phyloP scores from a whole-genome alignment of 2,113 vertebrate genomes.

The Desmodus rotundus region DNA sequence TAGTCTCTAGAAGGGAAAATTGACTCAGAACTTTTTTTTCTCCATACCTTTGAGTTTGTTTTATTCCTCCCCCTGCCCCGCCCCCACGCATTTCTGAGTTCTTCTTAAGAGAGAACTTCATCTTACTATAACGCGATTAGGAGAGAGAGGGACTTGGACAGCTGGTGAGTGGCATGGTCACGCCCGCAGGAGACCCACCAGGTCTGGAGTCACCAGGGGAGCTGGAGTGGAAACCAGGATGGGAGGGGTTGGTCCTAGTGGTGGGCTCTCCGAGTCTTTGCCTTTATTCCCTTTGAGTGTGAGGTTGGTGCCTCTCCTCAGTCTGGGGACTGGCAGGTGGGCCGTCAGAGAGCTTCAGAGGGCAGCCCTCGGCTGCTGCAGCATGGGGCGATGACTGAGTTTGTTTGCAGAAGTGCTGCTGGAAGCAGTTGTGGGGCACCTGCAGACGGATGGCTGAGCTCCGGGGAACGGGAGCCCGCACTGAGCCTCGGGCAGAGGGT shows the following conservation, averaged over 20 bases:
- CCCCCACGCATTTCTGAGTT: not conserved
- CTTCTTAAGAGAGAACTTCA: not conserved
- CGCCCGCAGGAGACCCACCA: not conserved
- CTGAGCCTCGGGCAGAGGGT: not conserved
- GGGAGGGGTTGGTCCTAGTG: not conserved
- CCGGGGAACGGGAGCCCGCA: not conserved
- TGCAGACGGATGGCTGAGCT: not conserved
- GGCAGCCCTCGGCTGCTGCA: not conserved
- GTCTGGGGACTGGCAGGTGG: not conserved
- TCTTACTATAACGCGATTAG: not conserved
- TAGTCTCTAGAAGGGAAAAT: not conserved
- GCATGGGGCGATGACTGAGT: not conserved
- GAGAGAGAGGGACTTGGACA: not conserved
- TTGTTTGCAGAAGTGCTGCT: not conserved
- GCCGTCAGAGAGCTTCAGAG: not conserved
- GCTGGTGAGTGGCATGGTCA: not conserved
- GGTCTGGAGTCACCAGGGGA: not conserved
- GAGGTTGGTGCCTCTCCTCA: not conserved
- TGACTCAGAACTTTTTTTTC: not conserved
- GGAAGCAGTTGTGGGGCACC: not conserved
- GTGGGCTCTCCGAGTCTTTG: not conserved
- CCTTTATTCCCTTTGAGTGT: not conserved
- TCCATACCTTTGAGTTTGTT: not conserved
- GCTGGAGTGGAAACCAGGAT: not conserved
- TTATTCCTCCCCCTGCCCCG: not conserved